Conservation (phyloP, 1,140 invertebrate genomes). For the Chlorops oryzae region DNA sequence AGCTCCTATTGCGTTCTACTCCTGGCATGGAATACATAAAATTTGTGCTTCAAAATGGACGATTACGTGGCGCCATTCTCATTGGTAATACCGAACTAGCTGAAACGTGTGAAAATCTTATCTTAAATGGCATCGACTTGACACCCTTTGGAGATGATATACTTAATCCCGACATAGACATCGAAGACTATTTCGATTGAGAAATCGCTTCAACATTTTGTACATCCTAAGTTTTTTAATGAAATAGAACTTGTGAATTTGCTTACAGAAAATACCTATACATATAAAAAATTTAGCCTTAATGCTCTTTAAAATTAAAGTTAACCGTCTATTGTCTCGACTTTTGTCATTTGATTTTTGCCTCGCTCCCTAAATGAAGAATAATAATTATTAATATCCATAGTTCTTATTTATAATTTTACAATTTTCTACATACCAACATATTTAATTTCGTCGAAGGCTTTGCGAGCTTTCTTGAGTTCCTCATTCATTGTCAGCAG, state of each 20-base stretch:
- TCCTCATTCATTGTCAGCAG: constrained; percentile 98
- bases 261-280: not conserved
- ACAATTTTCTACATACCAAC: constrained; percentile 38
- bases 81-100: constrained; percentile 96
- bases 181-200: constrained; percentile 99
- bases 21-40: constrained; percentile 84
- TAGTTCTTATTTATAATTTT: not conserved
- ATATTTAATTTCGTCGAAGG: constrained; percentile 99
- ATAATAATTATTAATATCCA: not conserved
- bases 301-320: not conserved
- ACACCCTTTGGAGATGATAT: constrained; percentile 84
- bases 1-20: constrained; percentile 81
- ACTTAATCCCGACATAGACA: constrained; percentile 91
- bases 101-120: constrained; percentile 97
- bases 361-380: constrained; percentile 31
- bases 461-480: constrained; percentile 96
- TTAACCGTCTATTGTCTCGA: constrained; percentile 17
- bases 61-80: constrained; percentile 86
- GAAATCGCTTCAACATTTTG: too few relatives aligned
- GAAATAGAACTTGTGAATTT: constrained; percentile 4
- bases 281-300: not conserved
- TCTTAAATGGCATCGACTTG: constrained; percentile 90
- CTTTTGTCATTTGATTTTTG: constrained; percentile 43
- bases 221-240: too few relatives aligned
- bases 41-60: constrained; percentile 77